Conservation (phyloP, 2,888 invertebrate species). For the Drosophila monieri region DNA sequence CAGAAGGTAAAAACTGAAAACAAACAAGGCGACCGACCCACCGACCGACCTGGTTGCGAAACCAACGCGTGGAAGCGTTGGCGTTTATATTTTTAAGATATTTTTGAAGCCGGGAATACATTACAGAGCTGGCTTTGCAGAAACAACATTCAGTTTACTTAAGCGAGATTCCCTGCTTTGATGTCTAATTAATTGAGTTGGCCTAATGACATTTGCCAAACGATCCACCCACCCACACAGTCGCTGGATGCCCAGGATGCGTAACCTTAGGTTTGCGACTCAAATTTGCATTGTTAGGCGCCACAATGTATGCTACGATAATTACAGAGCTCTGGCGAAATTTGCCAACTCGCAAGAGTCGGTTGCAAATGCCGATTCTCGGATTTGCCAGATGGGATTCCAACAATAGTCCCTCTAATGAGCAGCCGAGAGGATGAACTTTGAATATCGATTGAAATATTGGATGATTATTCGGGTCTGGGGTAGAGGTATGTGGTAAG, state of each 20-base stretch:
- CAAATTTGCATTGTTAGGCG: conserved; percentile 17
- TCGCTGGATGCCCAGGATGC: background rate
- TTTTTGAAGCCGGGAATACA: conserved; percentile 25
- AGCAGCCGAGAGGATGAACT: no score
- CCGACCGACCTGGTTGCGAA: conserved; percentile 30
- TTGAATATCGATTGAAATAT: no score
- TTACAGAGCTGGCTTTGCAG: conserved; percentile 2
- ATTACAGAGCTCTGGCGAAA: conserved; percentile 32
- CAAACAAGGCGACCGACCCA: conserved; percentile 21
- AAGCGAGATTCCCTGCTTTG: conserved; percentile 7
- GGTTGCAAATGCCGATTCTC: conserved; percentile 16
- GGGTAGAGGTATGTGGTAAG: no score
- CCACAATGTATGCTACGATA: conserved; percentile 67
- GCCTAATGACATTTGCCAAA: conserved; percentile 27
- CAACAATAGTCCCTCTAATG: no score
- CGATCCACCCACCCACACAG: background rate
- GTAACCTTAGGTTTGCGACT: background rate
- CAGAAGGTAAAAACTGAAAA: conserved; percentile 31
- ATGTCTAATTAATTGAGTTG: conserved; percentile 31
- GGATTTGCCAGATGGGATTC: background rate
- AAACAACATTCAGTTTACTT: conserved; percentile 8
- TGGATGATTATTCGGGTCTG: no score
- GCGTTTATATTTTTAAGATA: conserved; percentile 25
- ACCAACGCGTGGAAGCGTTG: conserved; percentile 1
- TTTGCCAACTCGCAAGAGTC: conserved; percentile 17